Base-by-base conservation (phyloP, 1,140 invertebrate genomes). In the Rhysida immarginata region DNA sequence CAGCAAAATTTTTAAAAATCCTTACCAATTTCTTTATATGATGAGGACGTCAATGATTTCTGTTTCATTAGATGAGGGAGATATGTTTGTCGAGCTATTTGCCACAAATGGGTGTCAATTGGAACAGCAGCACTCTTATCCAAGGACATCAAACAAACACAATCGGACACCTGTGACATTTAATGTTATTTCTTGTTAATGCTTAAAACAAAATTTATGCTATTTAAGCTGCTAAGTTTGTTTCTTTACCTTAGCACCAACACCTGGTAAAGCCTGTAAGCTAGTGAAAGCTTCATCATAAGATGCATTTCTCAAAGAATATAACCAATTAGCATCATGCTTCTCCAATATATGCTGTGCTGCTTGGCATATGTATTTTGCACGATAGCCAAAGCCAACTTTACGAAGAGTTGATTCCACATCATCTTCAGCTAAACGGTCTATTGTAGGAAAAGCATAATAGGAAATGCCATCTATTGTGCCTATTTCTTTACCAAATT, bases 81-180 rank as follows among this genome's bases (percentile, higher is more conserved):
- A 65, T 97, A 97, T 64, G 82, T 77, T 56, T 79, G 70, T 26
- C 79, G 72, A 2, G 89, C 91, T 54, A 98, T 84, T 75, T 96
- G 87, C 72, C 85, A 93, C 20, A 99, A 88, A 70, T 99, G 95
- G 0, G 92, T 96, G 69, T 99, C 96, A 1, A 98, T 85, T 14
- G 95, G 95, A 55, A 98, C 81, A 0, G 91, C 82, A 65, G 84
- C 78, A 45, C 90, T 67, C 67, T 97, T 87, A 49, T 85, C 84
- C 57, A 99, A 69, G 1, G 92, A 93, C 94, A 98, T 98, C 2
- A 99, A 75, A 71, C 90, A 95, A 63, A 99, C 87, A 69, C 95
- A 99, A 71, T 99, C 95, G n/a, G 95, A 92, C 21, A 97, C 87
- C 85, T 89, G 62, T 42, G 71, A 69, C 18, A 35, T 8, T 35